Conservation (phyloP, 2,797 vertebrate genomes). For the Carapus acus region DNA sequence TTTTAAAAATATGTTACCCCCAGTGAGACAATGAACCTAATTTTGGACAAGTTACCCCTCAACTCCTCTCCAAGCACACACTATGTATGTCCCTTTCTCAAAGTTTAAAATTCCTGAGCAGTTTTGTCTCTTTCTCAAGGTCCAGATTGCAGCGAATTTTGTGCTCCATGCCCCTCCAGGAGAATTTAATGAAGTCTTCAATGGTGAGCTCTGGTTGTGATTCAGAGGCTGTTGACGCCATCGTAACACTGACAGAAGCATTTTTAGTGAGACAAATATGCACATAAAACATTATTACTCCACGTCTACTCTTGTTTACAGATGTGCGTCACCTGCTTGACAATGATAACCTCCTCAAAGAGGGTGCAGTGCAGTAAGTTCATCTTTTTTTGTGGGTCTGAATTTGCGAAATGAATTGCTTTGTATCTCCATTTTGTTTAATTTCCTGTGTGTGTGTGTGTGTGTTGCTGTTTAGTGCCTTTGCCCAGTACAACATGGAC, state of each 20-base stretch:
- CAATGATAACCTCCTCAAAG: constrained; percentile 92
- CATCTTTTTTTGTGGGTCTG: not conserved
- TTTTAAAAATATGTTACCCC: not conserved
- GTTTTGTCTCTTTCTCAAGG: constrained; percentile 66
- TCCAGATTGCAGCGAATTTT: constrained; percentile 91
- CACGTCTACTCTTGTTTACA: constrained; percentile 44
- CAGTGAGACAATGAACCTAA: not conserved
- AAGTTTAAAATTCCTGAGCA: constrained; percentile 8
- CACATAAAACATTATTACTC: not conserved
- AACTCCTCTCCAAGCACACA: not conserved
- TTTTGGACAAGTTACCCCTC: not conserved
- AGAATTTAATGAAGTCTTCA: constrained; percentile 97
- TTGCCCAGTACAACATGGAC: constrained; percentile 98
- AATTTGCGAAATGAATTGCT: constrained; percentile 2
- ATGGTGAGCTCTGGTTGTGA: constrained; percentile 74
- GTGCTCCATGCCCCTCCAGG: constrained; percentile 92
- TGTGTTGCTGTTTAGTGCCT: constrained; percentile 74
- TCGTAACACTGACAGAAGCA: not conserved
- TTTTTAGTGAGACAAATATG: not conserved
- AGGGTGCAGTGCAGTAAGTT: constrained; percentile 87
- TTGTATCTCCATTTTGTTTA: not conserved
- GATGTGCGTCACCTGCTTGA: constrained; percentile 91
- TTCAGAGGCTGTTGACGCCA: not conserved
- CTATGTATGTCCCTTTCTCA: not conserved
- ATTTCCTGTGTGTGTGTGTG: not conserved